These are phyloP conservation scores for Lucifuga dentata DNA, from an alignment of 2,113 vertebrate genomes.

Conservation along the genomic window DNA sequence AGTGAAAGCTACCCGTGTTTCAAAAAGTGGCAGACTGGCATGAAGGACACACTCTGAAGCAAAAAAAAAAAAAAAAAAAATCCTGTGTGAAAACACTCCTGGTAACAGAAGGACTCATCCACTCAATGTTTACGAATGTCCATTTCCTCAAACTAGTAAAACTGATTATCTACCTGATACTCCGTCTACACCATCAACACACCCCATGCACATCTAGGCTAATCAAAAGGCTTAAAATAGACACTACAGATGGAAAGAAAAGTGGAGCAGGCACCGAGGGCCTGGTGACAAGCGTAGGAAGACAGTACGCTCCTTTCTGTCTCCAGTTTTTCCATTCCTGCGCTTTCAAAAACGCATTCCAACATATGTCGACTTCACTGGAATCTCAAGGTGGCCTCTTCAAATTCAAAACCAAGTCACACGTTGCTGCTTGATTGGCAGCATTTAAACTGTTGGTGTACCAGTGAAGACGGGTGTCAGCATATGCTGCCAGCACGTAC, in stretches of 20 bases:
- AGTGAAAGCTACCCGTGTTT: not conserved
- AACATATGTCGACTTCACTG: constrained; percentile 22
- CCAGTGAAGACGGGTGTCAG: constrained; percentile 42
- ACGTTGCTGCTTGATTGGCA: not conserved
- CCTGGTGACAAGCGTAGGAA: constrained; percentile 56
- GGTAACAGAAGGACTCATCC: constrained; percentile 26
- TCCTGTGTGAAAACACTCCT: constrained; percentile 25
- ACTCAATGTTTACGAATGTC: not conserved
- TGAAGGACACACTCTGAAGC: too few species aligned
- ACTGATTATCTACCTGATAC: constrained; percentile 45
- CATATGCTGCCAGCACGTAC: constrained; percentile 7
- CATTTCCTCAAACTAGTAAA: constrained; percentile 8
- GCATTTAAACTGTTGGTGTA: constrained; percentile 41
- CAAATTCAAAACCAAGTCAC: constrained; percentile 30
- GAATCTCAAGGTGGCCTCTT: constrained; percentile 12
- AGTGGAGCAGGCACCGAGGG: constrained; percentile 71
- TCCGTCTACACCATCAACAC: constrained; percentile 22
- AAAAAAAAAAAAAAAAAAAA: constrained; percentile 24
- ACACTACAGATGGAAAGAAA: constrained; percentile 48
- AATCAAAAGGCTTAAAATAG: constrained; percentile 64
- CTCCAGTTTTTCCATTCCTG: constrained; percentile 23
- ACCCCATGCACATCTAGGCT: constrained; percentile 21
- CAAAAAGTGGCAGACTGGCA: not conserved
- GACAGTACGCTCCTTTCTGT: constrained; percentile 49
- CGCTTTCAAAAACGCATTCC: constrained; percentile 47